Base-by-base conservation (phyloP, 2,113 vertebrate species). In the Erpornis zantholeuca region DNA sequence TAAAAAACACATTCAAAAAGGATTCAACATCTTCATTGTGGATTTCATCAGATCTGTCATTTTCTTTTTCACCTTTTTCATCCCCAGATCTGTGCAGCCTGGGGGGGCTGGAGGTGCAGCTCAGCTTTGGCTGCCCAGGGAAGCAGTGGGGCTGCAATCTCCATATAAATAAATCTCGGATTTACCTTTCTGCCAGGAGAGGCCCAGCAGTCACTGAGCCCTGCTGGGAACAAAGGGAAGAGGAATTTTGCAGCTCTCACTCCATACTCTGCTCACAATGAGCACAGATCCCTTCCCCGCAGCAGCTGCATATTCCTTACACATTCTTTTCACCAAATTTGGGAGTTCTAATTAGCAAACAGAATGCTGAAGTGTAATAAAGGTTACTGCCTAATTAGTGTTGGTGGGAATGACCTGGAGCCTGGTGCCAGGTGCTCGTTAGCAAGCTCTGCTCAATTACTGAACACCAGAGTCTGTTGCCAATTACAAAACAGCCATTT, bases 11-110 rank as follows among this genome's bases (percentile, higher is more conserved):
- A 70, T 28, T 28, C 13, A 29, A 20, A 66, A 57, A 54, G 9
- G 17, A 33, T 31, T 38, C 15, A 42, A 3, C 2, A 6, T 15
- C 54, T 33, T 77, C 15, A 44, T 1, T 2, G 1, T 1, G 18
- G 44, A 45, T n/a, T 53, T 33, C 24, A 36, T 12, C 47, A 31
- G 24, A 3, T 54, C 31, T 54, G 3, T 47, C 6, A 8, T 33
- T 61, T 78, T 45, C 45, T 1, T 38, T 38, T 38, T 38, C 38
- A 38, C 12, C 38, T 38, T 38, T 38, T 38, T 12, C 38, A 38
- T n/a, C 38, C 38, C 38, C 38, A 38, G 38, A 38, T 38, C 38
- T 31, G 40, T 47, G 35, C 29, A 68, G 57, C 45, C 31, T 10
- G 11, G 18, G 20, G 20, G 77, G 54, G 53, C 63, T 87, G 52